Evolutionary conservation across 1,140 invertebrate genomes (phyloP), one percentile per base, ranked within the genome.

Genomic region (Aphidius ervi): DNA sequence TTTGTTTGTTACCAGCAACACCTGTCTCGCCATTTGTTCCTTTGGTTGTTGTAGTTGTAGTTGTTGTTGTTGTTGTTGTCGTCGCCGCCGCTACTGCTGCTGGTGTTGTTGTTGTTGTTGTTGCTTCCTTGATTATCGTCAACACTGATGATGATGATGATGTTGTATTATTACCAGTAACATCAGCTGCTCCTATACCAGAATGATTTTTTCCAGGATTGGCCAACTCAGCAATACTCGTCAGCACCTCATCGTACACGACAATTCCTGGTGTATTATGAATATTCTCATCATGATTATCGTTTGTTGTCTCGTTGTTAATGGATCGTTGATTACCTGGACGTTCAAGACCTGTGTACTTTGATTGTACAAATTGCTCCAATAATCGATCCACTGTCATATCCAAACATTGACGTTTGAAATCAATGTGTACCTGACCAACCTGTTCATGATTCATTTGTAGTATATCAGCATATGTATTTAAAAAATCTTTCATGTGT

Each of bases 401-500:
- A 70, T 95, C 91, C 62, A 93, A 80, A 81, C 93, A 96, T 68
- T 94, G 92, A 64, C 88, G 85, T 73, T 91, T 89, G 73, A 97
- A 95, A 73, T 97, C 94, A 58, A 88, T 85, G 73, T 96, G 92
- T 10, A 95, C 90, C 82, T 94, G 81, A 48, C 93, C 93, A 74
- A 95, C 89, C 70, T 93, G 84, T 65, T 91, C 89, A 81, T 95
- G 93, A 76, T 94, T 93, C 70, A 88, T 89, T 74, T 94, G 90
- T 61, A 95, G 84, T 58, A 95, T 86, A 71, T 94, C 88, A 56
- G 90, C 86, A 80, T 96, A 98, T 20, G 86, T 87, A 70, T 91
- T 91, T 50, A 97, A 83, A 83, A 97, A 97, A 66, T 96, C 91
- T 75, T 96, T 95, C 93, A 98, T 97, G 74, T 96, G 93, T 68